phyloP scores from a whole-genome alignment of 2,113 vertebrate species.

The Archocentrus centrarchus region DNA sequence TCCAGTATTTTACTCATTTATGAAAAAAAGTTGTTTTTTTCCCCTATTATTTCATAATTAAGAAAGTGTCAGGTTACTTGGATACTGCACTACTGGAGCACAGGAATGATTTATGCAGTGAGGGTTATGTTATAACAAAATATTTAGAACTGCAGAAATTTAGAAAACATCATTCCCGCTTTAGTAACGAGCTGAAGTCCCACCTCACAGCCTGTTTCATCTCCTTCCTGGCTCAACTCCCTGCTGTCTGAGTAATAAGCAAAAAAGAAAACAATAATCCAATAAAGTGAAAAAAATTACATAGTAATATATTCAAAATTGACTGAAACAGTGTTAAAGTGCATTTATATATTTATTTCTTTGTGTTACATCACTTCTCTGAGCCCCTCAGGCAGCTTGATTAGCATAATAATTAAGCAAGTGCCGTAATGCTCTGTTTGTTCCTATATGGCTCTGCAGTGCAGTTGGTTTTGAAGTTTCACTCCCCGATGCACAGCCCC shows the following conservation, averaged over 20 bases:
- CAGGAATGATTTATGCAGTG: background rate
- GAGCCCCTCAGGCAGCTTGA: conserved; percentile 40
- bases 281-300: conserved; percentile 30
- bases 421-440: conserved; percentile 59
- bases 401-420: conserved; percentile 76
- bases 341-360: conserved; percentile 66
- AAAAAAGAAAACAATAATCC: conserved; percentile 44
- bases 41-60: background rate
- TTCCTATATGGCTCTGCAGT: conserved; percentile 46
- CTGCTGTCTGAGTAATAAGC: conserved; percentile 20
- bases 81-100: background rate
- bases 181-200: conserved; percentile 11
- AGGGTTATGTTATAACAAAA: background rate
- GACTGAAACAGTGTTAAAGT: conserved; percentile 34
- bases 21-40: too few relatives aligned
- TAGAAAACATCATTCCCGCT: background rate
- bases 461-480: conserved; percentile 52
- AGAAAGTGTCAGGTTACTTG: background rate
- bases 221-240: conserved; percentile 6
- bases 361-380: conserved; percentile 62
- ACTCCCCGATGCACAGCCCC: background rate
- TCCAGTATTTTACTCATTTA: too few relatives aligned
- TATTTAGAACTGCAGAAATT: background rate
- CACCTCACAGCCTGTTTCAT: conserved; percentile 13
- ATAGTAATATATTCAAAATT: conserved; percentile 28